Conservation (phyloP, 35 echinoderm and acorn worm species). For the Anneissia japonica region DNA sequence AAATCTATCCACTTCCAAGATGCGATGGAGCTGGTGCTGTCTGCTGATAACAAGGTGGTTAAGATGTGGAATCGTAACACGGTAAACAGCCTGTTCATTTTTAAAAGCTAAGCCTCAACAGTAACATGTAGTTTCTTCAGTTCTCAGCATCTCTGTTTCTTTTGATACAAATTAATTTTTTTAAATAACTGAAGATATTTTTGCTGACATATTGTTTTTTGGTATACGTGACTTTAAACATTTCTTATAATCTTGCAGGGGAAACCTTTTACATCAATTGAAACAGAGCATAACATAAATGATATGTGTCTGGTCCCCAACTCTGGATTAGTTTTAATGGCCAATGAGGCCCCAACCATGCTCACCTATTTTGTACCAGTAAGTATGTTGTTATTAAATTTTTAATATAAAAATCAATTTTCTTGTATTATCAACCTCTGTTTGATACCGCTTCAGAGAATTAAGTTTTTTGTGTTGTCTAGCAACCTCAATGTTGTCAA, state of each 20-base stretch:
- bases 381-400: background rate
- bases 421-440: too few species aligned
- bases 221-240: background rate
- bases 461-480: too few species aligned
- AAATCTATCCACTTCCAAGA: slow-evolving; percentile 60
- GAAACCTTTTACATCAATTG: slow-evolving; percentile 69
- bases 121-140: background rate
- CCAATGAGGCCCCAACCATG: slow-evolving; percentile 84
- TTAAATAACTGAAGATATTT: background rate
- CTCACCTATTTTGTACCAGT: slow-evolving; percentile 80
- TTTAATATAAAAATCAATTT: too few species aligned
- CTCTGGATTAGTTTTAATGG: slow-evolving; percentile 76
- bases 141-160: background rate
- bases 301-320: slow-evolving; percentile 78
- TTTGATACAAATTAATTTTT: background rate
- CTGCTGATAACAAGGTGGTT: slow-evolving; percentile 67
- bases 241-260: slow-evolving; percentile 51
- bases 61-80: slow-evolving; percentile 76
- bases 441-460: too few species aligned
- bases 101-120: background rate
- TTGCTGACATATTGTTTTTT: background rate
- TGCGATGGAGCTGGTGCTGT: slow-evolving; percentile 57
- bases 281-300: slow-evolving; percentile 78
- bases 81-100: slow-evolving; percentile 37
- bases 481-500: too few species aligned